Percentiles rank a stretch among this genome's conserved stretches.
Evolutionary conservation across 2,888 invertebrate genomes (phyloP).

Genomic region (Vanessa cardui): DNA sequence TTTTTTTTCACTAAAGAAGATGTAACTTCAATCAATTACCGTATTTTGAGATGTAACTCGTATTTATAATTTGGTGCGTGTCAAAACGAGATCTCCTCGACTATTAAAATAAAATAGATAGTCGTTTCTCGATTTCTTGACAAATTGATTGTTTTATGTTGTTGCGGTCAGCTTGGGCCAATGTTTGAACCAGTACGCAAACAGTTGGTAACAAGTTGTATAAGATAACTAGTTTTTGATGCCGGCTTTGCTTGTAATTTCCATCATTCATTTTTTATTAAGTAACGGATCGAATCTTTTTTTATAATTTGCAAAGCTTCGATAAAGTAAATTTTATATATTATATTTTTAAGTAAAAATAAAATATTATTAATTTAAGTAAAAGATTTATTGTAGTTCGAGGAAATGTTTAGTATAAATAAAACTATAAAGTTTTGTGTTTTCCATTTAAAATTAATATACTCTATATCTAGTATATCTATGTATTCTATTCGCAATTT

Average conservation of each 20-base stretch:
- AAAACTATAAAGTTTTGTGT: too few species aligned
- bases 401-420: too few species aligned
- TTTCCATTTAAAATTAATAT: too few species aligned
- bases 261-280: too few species aligned
- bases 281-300: too few species aligned
- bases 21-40: slow-evolving; percentile 33
- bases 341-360: too few species aligned
- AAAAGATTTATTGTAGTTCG: too few species aligned
- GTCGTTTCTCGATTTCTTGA: slow-evolving; percentile 47
- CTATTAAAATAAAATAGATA: slow-evolving; percentile 50
- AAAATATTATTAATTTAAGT: too few species aligned
- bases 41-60: slow-evolving; percentile 26
- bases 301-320: too few species aligned
- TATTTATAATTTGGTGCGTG: slow-evolving; percentile 36
- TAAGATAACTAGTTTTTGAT: neutral
- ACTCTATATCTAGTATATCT: neutral
- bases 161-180: slow-evolving; percentile 33
- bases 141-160: slow-evolving; percentile 54
- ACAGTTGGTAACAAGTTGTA: neutral
- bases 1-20: slow-evolving; percentile 12
- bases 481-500: neutral
- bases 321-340: too few species aligned
- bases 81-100: slow-evolving; percentile 43
- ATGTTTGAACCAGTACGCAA: slow-evolving; percentile 30
- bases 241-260: too few species aligned